Evolutionary conservation across 2,888 invertebrate genomes (phyloP), one percentile per base, ranked within the genome.

Genomic region (Ferrisia virgata): DNA sequence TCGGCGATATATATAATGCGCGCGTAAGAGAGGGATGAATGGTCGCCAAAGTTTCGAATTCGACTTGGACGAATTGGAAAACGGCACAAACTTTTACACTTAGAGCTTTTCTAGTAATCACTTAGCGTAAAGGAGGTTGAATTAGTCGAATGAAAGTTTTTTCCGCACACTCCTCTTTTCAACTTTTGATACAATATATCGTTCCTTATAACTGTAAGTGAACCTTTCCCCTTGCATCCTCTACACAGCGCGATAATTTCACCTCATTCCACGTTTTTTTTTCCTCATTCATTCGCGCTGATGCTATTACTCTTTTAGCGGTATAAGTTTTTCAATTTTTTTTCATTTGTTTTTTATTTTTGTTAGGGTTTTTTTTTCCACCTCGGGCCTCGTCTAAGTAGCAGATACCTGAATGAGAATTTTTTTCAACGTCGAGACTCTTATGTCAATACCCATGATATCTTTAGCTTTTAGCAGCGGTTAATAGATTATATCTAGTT

Each of bases 121-220:
- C 82, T 82, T 82, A 82, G 82, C 58, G 82, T 64, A 64, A 82
- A 82, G 82, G 58, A 82, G 82, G 82, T 82, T 82, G 82, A 82
- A 82, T 82, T 82, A 82, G 82, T 82, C 82, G 82, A 82, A 82
- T 82, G 82, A 82, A 82, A 82, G 82, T 82, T 82, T 82, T 82
- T 53, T 58, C 64, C 82, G 58, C 31, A 4, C 82, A 18, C 64
- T 25, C 64, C 80, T 47, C 81, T 43, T 47, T 81, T 25, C 58
- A 36, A 36, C 81, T 58, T 76, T 76, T 36, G 72, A 81, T 58
- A 81, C 81, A 58, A 64, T 82, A 82, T 64, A 82, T 82, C 82
- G 82, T 82, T 22, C 64, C 39, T 64, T 69, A 53, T 58, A 47
- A 58, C 53, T 39, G 82, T 82, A 82, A 82, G 82, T 82, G 82